Conservation (phyloP, 2,797 vertebrate species). For the Sebastes minor region DNA sequence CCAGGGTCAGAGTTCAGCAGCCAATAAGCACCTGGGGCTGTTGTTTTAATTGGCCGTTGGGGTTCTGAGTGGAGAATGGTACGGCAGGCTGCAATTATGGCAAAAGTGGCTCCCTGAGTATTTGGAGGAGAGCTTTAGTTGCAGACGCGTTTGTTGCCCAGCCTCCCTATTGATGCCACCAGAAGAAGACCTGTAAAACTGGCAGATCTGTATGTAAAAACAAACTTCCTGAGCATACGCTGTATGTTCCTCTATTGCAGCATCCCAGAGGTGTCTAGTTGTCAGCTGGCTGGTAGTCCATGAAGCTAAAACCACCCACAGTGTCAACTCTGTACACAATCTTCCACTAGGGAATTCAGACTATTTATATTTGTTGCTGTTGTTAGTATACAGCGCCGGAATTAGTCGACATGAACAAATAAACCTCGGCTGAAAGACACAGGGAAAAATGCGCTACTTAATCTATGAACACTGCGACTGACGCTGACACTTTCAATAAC, state of each 20-base stretch:
- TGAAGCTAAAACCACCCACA: constrained; percentile 47
- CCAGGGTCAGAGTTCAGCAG: constrained; percentile 68
- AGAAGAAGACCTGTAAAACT: constrained; percentile 14
- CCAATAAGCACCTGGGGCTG: constrained; percentile 55
- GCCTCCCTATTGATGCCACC: constrained; percentile 21
- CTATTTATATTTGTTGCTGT: constrained; percentile 24
- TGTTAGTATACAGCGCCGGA: constrained; percentile 20
- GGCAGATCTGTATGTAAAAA: constrained; percentile 36
- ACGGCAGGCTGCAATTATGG: constrained; percentile 38
- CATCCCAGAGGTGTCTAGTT: constrained; percentile 22
- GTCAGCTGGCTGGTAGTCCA: constrained; percentile 15
- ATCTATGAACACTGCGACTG: constrained; percentile 20
- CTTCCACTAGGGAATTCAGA: constrained; percentile 1
- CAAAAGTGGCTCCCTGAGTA: constrained; percentile 29
- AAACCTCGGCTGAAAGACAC: constrained; percentile 12
- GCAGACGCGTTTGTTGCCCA: constrained; percentile 26
- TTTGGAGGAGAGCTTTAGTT: constrained; percentile 25
- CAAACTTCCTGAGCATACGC: constrained; percentile 21
- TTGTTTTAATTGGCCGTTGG: constrained; percentile 63
- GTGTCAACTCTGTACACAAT: constrained; percentile 13
- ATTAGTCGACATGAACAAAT: constrained; percentile 30
- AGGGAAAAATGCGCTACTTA: neutral
- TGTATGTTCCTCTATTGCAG: neutral
- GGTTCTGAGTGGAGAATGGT: constrained; percentile 37
- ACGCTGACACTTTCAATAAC: constrained; percentile 21